phyloP scores from a whole-genome alignment of 2,113 vertebrate genomes.

The Pelecanus crispus region DNA sequence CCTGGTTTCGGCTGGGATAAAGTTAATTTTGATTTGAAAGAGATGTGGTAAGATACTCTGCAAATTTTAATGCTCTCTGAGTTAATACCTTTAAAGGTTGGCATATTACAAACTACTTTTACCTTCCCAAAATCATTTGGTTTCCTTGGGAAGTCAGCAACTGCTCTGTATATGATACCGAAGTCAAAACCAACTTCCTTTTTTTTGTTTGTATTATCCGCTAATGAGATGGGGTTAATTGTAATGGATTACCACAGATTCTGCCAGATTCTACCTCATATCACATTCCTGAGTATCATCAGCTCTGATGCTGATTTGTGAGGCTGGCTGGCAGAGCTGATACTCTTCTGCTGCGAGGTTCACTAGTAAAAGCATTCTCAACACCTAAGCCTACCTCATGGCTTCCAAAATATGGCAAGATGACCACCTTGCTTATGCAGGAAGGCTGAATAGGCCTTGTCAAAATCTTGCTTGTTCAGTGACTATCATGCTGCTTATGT shows the following conservation, averaged over 20 bases:
- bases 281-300: neutral
- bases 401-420: neutral
- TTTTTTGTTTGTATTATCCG: neutral
- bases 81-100: neutral
- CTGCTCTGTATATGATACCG: neutral
- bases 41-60: neutral
- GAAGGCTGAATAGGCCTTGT: neutral
- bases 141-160: neutral
- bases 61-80: neutral
- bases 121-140: neutral
- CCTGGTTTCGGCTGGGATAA: too few relatives aligned
- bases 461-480: neutral
- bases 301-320: neutral
- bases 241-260: neutral
- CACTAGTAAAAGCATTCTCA: neutral
- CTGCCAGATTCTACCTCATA: neutral
- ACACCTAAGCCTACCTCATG: neutral
- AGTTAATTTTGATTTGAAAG: neutral
- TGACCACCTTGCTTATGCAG: neutral
- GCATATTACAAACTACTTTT: neutral
- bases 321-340: neutral
- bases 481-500: neutral
- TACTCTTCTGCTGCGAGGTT: neutral
- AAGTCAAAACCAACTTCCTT: neutral
- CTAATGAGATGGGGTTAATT: neutral